Conservation (phyloP, 1,140 invertebrate genomes). For the Cotesia chilonis region DNA sequence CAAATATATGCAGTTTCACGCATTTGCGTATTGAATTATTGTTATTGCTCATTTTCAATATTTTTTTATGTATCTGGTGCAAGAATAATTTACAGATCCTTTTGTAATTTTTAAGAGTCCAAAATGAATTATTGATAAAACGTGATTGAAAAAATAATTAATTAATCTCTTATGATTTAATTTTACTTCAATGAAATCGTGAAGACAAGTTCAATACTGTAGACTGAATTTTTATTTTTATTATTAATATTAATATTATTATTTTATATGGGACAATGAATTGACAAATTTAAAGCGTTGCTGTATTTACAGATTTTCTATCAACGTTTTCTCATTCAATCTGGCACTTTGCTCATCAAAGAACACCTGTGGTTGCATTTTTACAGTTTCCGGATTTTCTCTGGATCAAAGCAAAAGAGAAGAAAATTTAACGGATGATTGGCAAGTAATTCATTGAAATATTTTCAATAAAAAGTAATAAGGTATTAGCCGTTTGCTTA, state of each 20-base stretch:
- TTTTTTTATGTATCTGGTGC: neutral
- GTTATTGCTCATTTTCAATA: too few relatives aligned
- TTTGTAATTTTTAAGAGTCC: too few relatives aligned
- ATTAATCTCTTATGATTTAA: too few relatives aligned
- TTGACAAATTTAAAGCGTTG: neutral
- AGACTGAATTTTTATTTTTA: too few relatives aligned
- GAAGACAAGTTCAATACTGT: too few relatives aligned
- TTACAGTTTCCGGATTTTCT: neutral
- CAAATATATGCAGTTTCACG: constrained; percentile 31
- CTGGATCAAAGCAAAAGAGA: neutral
- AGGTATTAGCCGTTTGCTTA: neutral
- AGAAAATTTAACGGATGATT: neutral
- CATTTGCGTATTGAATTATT: too few relatives aligned
- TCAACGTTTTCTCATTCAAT: constrained; percentile 7
- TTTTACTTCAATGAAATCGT: too few relatives aligned
- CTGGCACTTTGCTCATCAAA: neutral
- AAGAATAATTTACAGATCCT: neutral
- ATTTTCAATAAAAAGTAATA: too few relatives aligned
- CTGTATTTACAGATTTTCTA: neutral
- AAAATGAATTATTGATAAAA: too few relatives aligned
- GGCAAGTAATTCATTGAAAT: too few relatives aligned
- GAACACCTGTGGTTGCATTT: constrained; percentile 5
- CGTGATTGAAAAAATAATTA: too few relatives aligned
- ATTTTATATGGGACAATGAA: constrained; percentile 4
- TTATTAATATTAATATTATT: too few relatives aligned